A percentile compares a stretch with the other conserved stretches of the same genome.
Conservation (phyloP, 2,888 invertebrate species). For the Hemithea aestivaria region DNA sequence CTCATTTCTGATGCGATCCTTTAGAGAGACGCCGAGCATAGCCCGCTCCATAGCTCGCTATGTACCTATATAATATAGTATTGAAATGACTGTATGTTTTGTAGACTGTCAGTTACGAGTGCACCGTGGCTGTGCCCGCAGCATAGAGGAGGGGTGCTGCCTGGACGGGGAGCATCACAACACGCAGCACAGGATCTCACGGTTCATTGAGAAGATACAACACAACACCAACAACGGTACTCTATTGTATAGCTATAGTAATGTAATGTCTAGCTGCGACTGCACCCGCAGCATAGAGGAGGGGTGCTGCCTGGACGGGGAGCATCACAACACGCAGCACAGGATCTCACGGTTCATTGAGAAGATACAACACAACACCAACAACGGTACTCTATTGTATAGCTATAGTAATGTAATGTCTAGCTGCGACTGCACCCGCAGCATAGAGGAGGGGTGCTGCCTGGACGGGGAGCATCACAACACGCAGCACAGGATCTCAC, state of each 20-base stretch:
- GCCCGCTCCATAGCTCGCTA: too few relatives aligned
- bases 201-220: conserved; percentile 84
- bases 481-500: conserved; percentile 85
- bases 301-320: conserved; percentile 87
- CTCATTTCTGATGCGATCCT: too few relatives aligned
- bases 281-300: conserved; percentile 90
- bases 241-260: background rate
- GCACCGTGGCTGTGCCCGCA: conserved; percentile 89
- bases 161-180: conserved; percentile 84
- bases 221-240: conserved; percentile 38
- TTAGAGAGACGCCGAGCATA: too few relatives aligned
- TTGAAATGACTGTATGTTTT: too few relatives aligned
- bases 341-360: conserved; percentile 88
- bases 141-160: conserved; percentile 90
- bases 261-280: conserved; percentile 79
- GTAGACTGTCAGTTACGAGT: conserved; percentile 93
- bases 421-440: conserved; percentile 87
- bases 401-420: background rate
- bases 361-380: conserved; percentile 63
- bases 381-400: conserved; percentile 23
- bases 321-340: conserved; percentile 83
- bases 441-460: conserved; percentile 90
- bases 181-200: conserved; percentile 85
- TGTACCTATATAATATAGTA: too few relatives aligned
- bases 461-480: conserved; percentile 84